These are phyloP conservation scores for Enteromius paludinosus DNA, from an alignment of 2,797 vertebrate species.

Conservation along the genomic window DNA sequence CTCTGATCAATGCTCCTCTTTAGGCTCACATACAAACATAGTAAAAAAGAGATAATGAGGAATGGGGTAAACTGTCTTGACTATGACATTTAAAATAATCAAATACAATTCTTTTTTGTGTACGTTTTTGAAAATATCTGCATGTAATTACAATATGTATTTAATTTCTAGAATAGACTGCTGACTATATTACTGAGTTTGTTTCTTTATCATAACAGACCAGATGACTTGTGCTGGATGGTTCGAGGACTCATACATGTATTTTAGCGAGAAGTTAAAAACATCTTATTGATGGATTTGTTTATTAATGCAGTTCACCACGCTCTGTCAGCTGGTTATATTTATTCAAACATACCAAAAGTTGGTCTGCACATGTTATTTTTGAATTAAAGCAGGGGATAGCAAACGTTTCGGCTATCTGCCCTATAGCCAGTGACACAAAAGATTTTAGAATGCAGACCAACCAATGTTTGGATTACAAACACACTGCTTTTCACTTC, in stretches of 20 bases:
- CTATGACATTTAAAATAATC: neutral
- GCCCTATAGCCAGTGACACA: too few relatives aligned
- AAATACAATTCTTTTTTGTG: neutral
- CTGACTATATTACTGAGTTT: neutral
- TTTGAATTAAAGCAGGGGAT: neutral
- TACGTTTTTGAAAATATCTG: neutral
- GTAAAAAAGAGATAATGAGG: neutral
- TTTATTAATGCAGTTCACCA: neutral
- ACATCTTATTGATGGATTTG: neutral
- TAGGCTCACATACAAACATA: conserved; percentile 48
- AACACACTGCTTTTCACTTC: neutral
- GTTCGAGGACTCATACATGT: neutral
- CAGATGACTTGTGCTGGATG: neutral
- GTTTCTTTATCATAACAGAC: neutral
- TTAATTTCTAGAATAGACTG: neutral
- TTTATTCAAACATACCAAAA: neutral
- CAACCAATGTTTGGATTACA: neutral
- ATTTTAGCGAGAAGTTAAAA: neutral
- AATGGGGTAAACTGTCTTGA: neutral
- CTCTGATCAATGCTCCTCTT: conserved; percentile 54
- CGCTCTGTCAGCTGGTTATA: neutral
- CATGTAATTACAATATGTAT: neutral
- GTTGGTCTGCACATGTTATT: neutral
- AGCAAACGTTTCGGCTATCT: neutral
- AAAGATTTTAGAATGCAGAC: too few relatives aligned